phyloP scores from a whole-genome alignment of 2,888 invertebrate genomes.

The Lamellibrachia satsuma region DNA sequence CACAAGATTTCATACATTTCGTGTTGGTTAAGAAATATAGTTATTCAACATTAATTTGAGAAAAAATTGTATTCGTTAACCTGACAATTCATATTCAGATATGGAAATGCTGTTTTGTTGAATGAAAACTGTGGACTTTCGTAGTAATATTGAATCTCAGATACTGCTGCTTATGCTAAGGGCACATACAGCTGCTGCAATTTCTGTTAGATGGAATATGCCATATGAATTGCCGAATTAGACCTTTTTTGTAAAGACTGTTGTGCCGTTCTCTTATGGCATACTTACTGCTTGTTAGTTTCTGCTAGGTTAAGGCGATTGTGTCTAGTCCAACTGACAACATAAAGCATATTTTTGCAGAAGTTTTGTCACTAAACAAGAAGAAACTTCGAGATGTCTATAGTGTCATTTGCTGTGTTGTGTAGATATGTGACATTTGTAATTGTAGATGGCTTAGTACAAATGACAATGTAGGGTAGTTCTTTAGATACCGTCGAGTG shows the following conservation, averaged over 20 bases:
- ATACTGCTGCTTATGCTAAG: neutral
- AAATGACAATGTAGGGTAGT: neutral
- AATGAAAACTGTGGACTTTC: neutral
- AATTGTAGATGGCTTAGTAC: neutral
- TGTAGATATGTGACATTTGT: neutral
- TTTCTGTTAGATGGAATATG: neutral
- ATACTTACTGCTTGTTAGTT: neutral
- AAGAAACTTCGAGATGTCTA: neutral
- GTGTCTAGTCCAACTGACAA: neutral
- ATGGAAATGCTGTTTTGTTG: too few relatives aligned
- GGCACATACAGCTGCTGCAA: neutral
- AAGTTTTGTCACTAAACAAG: neutral
- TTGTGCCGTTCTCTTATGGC: neutral
- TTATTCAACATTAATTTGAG: neutral
- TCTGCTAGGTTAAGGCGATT: slow-evolving; percentile 1
- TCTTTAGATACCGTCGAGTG: neutral
- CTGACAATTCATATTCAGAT: too few relatives aligned
- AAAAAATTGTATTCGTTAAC: neutral
- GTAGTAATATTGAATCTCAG: neutral
- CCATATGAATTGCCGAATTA: neutral
- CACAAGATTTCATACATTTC: neutral
- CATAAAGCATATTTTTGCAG: neutral
- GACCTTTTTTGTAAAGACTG: neutral
- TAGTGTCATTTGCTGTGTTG: neutral
- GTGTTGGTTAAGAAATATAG: neutral